Base-by-base conservation (phyloP, 2,113 vertebrate species). In the Atherinomorus stipes region DNA sequence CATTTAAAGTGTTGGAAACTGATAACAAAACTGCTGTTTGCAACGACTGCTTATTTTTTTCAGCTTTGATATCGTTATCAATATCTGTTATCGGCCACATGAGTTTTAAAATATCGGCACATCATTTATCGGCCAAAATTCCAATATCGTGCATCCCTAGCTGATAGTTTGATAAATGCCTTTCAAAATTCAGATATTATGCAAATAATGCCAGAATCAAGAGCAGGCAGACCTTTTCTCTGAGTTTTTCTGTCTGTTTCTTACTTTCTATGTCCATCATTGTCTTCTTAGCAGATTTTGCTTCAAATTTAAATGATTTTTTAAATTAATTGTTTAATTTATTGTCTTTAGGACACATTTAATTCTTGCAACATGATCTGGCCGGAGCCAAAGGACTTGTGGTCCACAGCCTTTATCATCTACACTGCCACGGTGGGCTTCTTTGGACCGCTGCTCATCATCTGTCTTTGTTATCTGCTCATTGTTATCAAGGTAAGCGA, bases 361-460 rank as follows among this genome's bases (percentile, higher is more conserved):
- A 88, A 95, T 58, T 97, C 95, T 22, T 99, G 97, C 86, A 99
- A 99, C 91, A 95, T 98, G 92, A 96, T 90, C 91, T 99, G 97
- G 97, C 97, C 97, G 0, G 97, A 99, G 70, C 97, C 97, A 0
- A 93, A 94, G 53, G 90, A 85, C 3, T 86, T 96, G 26, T 99
- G 97, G 97, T 95, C 95, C 0, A 94, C 96, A 0, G 94, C 92
- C 0, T 99, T 99, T 89, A 96, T 99, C 70, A 90, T 97, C 63
- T 99, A 98, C 91, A 98, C 97, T 0, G 95, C 97, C 0, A 96
- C 94, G 1, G 79, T 99, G 7, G 97, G 97, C 0, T 98, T 99
- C 88, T 97, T 98, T 0, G 96, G 94, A 0, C 97, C 97, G 0
- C 74, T 99, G 86, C 85, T 98, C 74, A 95, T 99, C 81, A 98